Evolutionary conservation across 2,113 vertebrate species (phyloP).

Genomic region (Vidua chalybeata): DNA sequence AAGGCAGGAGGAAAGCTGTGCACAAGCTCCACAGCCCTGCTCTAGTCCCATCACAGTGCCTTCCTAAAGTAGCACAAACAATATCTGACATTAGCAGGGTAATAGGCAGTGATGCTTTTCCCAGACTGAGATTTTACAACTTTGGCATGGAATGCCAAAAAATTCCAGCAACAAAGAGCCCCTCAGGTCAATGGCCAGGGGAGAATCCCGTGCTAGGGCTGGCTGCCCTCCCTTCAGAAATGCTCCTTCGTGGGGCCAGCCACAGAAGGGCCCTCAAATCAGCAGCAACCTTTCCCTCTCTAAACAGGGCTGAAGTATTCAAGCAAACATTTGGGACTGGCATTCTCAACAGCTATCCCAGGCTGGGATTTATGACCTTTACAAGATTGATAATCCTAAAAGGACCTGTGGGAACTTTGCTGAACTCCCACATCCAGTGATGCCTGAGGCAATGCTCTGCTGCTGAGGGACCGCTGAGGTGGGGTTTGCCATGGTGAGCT

Average conservation of each 20-base stretch:
- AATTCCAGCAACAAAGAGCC: neutral
- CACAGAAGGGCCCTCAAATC: neutral
- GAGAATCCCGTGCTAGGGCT: neutral
- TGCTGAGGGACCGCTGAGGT: neutral
- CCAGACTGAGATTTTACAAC: neutral
- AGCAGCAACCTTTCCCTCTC: neutral
- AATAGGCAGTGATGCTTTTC: neutral
- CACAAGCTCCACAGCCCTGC: neutral
- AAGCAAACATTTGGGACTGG: neutral
- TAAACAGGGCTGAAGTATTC: neutral
- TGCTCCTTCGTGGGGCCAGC: neutral
- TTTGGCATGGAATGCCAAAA: neutral
- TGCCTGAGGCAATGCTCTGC: neutral
- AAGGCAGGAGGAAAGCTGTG: neutral
- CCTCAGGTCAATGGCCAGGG: fast-evolving
- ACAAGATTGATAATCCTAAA: neutral
- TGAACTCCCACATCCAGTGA: neutral
- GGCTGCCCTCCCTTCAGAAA: neutral
- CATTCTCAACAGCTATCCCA: neutral
- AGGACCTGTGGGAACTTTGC: neutral
- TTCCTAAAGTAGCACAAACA: neutral
- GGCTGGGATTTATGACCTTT: neutral
- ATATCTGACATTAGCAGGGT: neutral
- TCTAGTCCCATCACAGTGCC: neutral
- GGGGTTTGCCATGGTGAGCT: neutral